A percentile compares a stretch with the other conserved stretches of the same genome.
Evolutionary conservation across 2,888 invertebrate genomes (phyloP).

Genomic region (Tetrapedia diversipes): DNA sequence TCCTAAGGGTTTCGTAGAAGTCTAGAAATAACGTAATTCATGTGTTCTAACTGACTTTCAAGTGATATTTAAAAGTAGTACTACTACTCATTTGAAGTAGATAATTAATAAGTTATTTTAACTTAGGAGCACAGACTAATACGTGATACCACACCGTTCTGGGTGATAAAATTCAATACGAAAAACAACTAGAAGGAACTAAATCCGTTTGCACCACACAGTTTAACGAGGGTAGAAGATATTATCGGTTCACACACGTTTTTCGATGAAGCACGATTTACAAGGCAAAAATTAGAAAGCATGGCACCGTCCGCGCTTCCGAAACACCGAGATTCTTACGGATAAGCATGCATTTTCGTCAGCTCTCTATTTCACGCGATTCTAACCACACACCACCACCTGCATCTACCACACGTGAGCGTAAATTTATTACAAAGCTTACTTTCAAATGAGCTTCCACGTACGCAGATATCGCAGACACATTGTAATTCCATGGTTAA

Average conservation of each 20-base stretch:
- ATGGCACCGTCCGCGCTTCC: constrained; percentile 58
- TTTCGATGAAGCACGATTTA: constrained; percentile 45
- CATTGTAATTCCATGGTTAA: constrained; percentile 7
- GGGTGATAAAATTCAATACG: background rate
- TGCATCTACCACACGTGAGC: too few species aligned
- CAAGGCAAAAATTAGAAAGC: constrained; percentile 69
- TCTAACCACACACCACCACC: background rate
- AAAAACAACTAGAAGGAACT: background rate
- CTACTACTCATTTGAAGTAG: too few species aligned
- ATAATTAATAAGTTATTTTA: too few species aligned
- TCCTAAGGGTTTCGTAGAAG: too few species aligned
- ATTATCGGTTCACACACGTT: constrained; percentile 32
- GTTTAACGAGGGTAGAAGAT: constrained; percentile 27
- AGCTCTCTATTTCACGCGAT: constrained; percentile 17
- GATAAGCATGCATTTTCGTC: constrained; percentile 37
- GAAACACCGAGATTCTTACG: constrained; percentile 41
- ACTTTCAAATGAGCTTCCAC: constrained; percentile 1
- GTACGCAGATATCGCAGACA: background rate
- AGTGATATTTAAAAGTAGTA: too few species aligned
- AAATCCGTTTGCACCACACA: constrained; percentile 27
- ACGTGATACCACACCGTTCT: too few species aligned
- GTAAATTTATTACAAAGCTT: constrained; percentile 6
- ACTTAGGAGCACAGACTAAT: too few species aligned
- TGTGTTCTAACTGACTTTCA: too few species aligned
- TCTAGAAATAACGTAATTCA: too few species aligned